Conservation (phyloP, 2,797 vertebrate genomes). For the Danio choprae region DNA sequence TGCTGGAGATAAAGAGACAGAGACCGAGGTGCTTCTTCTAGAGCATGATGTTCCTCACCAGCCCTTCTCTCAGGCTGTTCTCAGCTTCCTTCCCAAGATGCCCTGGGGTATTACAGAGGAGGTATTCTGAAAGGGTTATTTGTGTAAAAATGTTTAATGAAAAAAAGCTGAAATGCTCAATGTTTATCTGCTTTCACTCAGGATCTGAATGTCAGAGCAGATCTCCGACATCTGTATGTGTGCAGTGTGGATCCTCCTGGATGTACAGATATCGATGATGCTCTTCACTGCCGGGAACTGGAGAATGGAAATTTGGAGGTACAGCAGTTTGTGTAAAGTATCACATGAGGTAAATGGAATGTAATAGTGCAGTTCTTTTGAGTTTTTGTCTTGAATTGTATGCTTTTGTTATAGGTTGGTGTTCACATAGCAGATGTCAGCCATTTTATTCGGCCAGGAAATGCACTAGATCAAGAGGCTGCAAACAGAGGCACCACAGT, state of each 20-base stretch:
- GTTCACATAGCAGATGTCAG: slow-evolving; percentile 98
- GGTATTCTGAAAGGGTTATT: slow-evolving; percentile 68
- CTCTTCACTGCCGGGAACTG: slow-evolving; percentile 88
- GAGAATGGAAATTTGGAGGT: slow-evolving; percentile 94
- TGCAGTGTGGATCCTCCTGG: slow-evolving; percentile 98
- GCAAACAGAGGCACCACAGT: slow-evolving; percentile 95
- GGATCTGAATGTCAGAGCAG: slow-evolving; percentile 88
- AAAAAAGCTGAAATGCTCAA: not conserved
- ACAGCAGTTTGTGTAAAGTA: slow-evolving; percentile 21
- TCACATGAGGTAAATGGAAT: not conserved
- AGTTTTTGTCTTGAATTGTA: not conserved
- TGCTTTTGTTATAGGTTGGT: slow-evolving; percentile 81
- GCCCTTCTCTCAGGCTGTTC: slow-evolving; percentile 91
- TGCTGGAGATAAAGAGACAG: slow-evolving; percentile 93
- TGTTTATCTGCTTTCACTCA: slow-evolving; percentile 60
- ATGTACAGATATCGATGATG: slow-evolving; percentile 97
- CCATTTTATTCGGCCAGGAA: slow-evolving; percentile 96
- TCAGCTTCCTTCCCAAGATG: slow-evolving; percentile 93
- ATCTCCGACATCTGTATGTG: slow-evolving; percentile 86
- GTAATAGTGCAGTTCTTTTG: not conserved
- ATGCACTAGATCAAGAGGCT: slow-evolving; percentile 93
- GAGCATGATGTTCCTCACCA: slow-evolving; percentile 98
- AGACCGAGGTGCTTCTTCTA: slow-evolving; percentile 93
- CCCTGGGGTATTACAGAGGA: slow-evolving; percentile 92
- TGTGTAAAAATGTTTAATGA: not conserved